phyloP scores from a whole-genome alignment of 1,140 invertebrate species.

The Drosophila sechellia region DNA sequence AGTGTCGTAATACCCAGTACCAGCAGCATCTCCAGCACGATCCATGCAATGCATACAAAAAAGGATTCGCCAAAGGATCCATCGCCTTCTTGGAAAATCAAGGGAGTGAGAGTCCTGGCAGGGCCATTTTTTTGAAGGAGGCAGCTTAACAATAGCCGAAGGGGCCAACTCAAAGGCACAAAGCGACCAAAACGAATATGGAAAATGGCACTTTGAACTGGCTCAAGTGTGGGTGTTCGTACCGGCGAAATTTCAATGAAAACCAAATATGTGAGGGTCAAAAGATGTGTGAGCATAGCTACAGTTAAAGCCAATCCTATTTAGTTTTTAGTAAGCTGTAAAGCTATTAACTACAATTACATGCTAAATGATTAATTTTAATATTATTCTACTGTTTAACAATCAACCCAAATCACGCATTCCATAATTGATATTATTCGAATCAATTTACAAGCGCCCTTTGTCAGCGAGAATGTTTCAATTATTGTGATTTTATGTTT shows the following conservation, averaged over 20 bases:
- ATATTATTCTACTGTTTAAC: background rate
- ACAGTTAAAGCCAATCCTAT: background rate
- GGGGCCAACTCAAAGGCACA: slow-evolving; percentile 37
- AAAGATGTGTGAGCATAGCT: background rate
- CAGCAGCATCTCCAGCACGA: slow-evolving; percentile 12
- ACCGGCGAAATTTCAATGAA: slow-evolving; percentile 12
- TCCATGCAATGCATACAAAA: slow-evolving; percentile 43
- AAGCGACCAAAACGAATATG: slow-evolving; percentile 40
- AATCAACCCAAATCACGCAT: background rate
- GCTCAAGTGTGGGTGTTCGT: slow-evolving; percentile 6
- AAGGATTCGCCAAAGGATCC: slow-evolving; percentile 43
- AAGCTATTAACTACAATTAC: background rate
- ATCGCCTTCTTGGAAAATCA: slow-evolving; percentile 13
- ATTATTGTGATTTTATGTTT: slow-evolving; percentile 22
- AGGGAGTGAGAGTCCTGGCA: slow-evolving; percentile 2
- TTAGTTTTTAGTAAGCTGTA: too few relatives aligned
- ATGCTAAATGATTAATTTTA: background rate
- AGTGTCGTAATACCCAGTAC: slow-evolving; percentile 11
- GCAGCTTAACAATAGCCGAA: slow-evolving; percentile 42
- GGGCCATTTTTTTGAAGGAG: slow-evolving; percentile 12
- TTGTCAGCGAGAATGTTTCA: slow-evolving; percentile 33
- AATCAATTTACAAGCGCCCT: slow-evolving; percentile 18
- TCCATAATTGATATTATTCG: slow-evolving; percentile 38
- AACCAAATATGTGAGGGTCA: slow-evolving; percentile 1
- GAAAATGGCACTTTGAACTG: slow-evolving; percentile 26